Conservation (phyloP, 2,797 vertebrate species). For the Schizothorax lantsangensis region DNA sequence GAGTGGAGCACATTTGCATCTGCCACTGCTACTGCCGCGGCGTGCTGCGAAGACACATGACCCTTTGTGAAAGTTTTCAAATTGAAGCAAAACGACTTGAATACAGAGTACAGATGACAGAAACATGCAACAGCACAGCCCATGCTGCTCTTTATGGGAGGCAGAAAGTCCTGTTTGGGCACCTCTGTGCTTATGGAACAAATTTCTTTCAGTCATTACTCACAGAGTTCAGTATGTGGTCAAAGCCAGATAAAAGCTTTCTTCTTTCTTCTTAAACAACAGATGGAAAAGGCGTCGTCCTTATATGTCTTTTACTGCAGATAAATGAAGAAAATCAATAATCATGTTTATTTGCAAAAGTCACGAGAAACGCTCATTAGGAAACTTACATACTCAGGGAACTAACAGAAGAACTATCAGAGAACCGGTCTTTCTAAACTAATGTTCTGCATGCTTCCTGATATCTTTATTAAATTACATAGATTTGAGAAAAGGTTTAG, state of each 20-base stretch:
- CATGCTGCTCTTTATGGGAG: slow-evolving; percentile 64
- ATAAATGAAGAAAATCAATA: slow-evolving; percentile 41
- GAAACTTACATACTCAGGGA: background rate
- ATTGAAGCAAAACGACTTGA: slow-evolving; percentile 60
- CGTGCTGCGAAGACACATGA: slow-evolving; percentile 40
- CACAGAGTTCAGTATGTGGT: slow-evolving; percentile 74
- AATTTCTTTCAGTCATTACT: slow-evolving; percentile 75
- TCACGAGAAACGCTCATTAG: slow-evolving; percentile 15
- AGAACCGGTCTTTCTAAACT: background rate
- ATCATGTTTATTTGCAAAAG: slow-evolving; percentile 33
- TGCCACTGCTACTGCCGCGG: slow-evolving; percentile 21
- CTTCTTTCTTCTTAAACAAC: slow-evolving; percentile 50
- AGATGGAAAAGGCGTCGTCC: slow-evolving; percentile 47
- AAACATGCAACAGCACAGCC: slow-evolving; percentile 39
- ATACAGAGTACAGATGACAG: slow-evolving; percentile 48
- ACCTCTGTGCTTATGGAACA: slow-evolving; percentile 72
- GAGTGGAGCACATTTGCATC: slow-evolving; percentile 36
- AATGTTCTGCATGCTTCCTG: background rate
- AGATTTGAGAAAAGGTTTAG: background rate
- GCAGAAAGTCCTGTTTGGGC: slow-evolving; percentile 73
- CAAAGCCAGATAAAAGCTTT: slow-evolving; percentile 48
- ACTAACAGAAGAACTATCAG: background rate
- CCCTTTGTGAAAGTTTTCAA: slow-evolving; percentile 56
- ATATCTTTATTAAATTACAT: background rate
- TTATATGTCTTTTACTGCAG: slow-evolving; percentile 10